Evolutionary conservation across 1,140 invertebrate genomes (phyloP).

Genomic region (Metaphire vulgaris): DNA sequence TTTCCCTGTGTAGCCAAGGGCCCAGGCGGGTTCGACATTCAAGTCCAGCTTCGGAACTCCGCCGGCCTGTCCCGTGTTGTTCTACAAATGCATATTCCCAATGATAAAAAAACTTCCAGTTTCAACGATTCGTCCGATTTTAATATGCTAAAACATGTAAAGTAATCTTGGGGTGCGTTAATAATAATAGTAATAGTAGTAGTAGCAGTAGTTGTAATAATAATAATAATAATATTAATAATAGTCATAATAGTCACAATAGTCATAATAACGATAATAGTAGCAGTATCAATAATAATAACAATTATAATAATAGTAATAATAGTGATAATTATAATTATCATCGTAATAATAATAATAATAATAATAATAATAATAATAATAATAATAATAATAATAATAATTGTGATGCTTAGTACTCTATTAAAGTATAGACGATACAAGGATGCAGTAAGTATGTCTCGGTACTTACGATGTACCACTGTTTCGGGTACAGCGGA

Average conservation of each 20-base stretch:
- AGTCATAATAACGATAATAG: constrained; percentile 12
- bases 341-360: constrained; percentile 15
- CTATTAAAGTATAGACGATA: not conserved
- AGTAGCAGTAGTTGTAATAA: constrained; percentile 8
- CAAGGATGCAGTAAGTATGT: not conserved
- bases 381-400: constrained; percentile 20
- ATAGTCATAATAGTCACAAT: constrained; percentile 11
- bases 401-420: not conserved
- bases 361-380: constrained; percentile 20
- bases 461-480: constrained; percentile 60
- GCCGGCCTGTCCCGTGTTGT: constrained; percentile 96
- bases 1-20: constrained; percentile 40
- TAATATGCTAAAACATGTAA: not conserved
- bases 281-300: not conserved
- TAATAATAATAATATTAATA: constrained; percentile 18
- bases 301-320: constrained; percentile 5
- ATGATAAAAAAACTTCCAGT: not conserved
- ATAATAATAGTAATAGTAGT: constrained; percentile 16
- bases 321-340: constrained; percentile 8
- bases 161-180: not conserved
- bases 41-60: constrained; percentile 87
- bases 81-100: constrained; percentile 53
- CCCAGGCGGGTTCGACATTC: constrained; percentile 50
- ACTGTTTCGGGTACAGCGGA: constrained; percentile 90
- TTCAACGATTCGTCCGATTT: not conserved